Evolutionary conservation across 1,140 invertebrate species (phyloP), one percentile per base, ranked within the genome.

Genomic region (Drosophila paulistorum): DNA sequence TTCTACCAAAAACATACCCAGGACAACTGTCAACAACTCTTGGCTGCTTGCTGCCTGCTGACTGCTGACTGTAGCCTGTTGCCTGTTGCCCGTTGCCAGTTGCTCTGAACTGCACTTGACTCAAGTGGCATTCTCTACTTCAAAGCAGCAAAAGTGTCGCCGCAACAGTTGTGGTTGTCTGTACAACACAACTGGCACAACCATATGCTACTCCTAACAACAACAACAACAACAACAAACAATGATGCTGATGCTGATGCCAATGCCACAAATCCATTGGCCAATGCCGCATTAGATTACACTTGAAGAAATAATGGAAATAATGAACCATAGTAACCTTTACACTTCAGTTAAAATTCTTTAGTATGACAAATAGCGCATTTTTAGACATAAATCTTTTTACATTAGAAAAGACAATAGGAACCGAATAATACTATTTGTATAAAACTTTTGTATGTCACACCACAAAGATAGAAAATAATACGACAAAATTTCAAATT

Each of bases 101-200:
- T 78, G 65, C 64, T 69, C 68, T 54, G 65, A 14, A 37, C 33
- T 85, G 79, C 83, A 87, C 83, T 87, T 83, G 83, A 87, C 65
- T 87, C 76, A 83, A 87, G 83, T 83, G 80, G 75, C 80, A 68
- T 84, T 57, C 68, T 82, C 68, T 82, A 81, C 84, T 80, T 74
- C 80, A 86, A 82, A 86, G 82, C 82, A 80, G 66, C 82, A 81
- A 81, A 81, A 86, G 79, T 87, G 76, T 86, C 80, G 57, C 83
- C 83, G 68, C 83, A 87, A 87, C 84, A 77, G 80, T 87, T 87
- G 84, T 71, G 79, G 82, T 74, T 83, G 79, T 68, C 73, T 77
- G 61, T 77, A 61, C 74, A 77, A 61, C 68, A 65, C 81, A 55
- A 70, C 59, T 67, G 17, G 60, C 54, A 65, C 33, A 61, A 33